These are phyloP conservation scores for Meghimatium bilineatum DNA, from an alignment of 2,888 invertebrate genomes.

Conservation along the genomic window DNA sequence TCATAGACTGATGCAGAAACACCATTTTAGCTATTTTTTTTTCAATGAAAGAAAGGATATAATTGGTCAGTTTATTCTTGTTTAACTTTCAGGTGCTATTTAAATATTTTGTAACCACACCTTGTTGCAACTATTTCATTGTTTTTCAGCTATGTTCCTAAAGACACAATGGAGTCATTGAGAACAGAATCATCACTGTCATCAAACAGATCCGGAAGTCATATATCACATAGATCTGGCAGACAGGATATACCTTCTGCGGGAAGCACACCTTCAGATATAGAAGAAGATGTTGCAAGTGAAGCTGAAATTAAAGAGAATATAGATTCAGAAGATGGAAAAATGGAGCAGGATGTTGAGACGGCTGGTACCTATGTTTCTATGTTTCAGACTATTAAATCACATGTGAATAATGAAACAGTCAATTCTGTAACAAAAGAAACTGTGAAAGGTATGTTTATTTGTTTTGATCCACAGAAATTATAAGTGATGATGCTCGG, in stretches of 20 bases:
- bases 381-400: not conserved
- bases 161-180: not conserved
- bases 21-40: too few species aligned
- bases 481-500: too few species aligned
- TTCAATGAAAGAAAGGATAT: too few species aligned
- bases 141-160: not conserved
- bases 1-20: too few species aligned
- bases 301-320: not conserved
- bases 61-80: too few species aligned
- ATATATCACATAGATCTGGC: not conserved
- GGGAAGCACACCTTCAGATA: not conserved
- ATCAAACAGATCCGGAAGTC: not conserved
- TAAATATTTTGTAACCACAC: not conserved
- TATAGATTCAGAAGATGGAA: not conserved
- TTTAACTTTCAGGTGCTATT: too few species aligned
- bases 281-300: not conserved
- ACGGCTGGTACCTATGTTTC: not conserved
- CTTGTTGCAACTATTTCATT: not conserved
- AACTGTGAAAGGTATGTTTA: too few species aligned
- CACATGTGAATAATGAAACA: not conserved
- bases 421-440: not conserved
- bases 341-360: not conserved
- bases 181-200: not conserved
- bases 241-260: not conserved
- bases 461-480: too few species aligned